Conservation (phyloP, 2,113 vertebrate species). For the Strigops habroptila region DNA sequence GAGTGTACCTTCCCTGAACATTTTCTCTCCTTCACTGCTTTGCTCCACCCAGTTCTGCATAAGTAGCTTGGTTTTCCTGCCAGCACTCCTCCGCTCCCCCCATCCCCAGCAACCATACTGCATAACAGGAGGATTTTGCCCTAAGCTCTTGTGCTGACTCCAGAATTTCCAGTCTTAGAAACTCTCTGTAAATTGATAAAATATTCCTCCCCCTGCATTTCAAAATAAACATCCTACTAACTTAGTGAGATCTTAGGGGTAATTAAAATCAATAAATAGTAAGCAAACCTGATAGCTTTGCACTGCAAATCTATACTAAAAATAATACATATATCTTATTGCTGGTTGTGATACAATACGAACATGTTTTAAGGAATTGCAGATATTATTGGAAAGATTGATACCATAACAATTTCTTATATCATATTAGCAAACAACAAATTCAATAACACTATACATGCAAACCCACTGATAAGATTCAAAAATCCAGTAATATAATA, state of each 20-base stretch:
- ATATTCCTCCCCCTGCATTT: background rate
- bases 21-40: background rate
- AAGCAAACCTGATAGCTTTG: background rate
- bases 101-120: background rate
- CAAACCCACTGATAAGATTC: background rate
- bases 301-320: conserved; percentile 40
- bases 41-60: background rate
- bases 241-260: background rate
- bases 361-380: conserved; percentile 36
- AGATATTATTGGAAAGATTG: conserved; percentile 59
- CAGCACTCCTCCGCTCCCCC: background rate
- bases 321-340: conserved; percentile 30
- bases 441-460: background rate
- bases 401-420: conserved; percentile 41
- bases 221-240: background rate
- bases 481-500: background rate
- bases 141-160: background rate
- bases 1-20: background rate
- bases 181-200: conserved; percentile 2
- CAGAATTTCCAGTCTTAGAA: background rate
- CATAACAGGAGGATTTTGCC: conserved; percentile 25
- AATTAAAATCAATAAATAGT: conserved; percentile 40
- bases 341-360: background rate
- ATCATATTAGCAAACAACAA: conserved; percentile 47
- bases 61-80: background rate